Conservation (phyloP, 53 echinoderm and acorn worm species). For the Luidia sarsii region DNA sequence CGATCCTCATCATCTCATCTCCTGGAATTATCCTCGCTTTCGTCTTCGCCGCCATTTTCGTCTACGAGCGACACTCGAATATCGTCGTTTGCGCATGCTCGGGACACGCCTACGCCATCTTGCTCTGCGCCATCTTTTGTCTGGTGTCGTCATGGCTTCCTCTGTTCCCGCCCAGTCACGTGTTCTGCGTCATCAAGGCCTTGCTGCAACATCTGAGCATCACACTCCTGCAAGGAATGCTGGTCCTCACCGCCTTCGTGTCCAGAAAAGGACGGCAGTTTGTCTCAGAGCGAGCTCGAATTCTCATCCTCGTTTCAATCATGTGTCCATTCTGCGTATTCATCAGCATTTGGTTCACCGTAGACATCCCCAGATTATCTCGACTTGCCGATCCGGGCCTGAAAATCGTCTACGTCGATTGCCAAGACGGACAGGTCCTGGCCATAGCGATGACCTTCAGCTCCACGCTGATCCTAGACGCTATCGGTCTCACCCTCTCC, state of each 20-base stretch:
- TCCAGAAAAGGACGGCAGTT: constrained; percentile 29
- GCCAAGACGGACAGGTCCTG: constrained; percentile 35
- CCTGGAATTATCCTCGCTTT: constrained; percentile 52
- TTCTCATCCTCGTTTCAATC: constrained; percentile 29
- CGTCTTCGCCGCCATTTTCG: constrained; percentile 53
- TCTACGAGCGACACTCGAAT: constrained; percentile 42
- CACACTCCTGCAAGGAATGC: constrained; percentile 53
- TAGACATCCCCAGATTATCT: constrained; percentile 50
- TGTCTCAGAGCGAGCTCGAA: constrained; percentile 37
- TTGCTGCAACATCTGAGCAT: constrained; percentile 67
- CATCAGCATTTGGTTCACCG: constrained; percentile 59
- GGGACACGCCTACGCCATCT: constrained; percentile 47
- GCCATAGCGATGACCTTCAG: constrained; percentile 25
- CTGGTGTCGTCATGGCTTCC: constrained; percentile 64
- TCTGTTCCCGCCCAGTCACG: constrained; percentile 47
- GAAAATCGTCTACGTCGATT: constrained; percentile 63
- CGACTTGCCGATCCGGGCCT: constrained; percentile 29
- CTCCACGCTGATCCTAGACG: constrained; percentile 44
- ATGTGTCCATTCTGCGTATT: constrained; percentile 40
- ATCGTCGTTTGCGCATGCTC: constrained; percentile 72
- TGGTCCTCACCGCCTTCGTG: constrained; percentile 63
- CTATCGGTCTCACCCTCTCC: constrained; percentile 48
- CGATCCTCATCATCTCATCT: constrained; percentile 20
- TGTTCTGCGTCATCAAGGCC: constrained; percentile 53
- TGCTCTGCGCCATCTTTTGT: constrained; percentile 53